Conservation (phyloP, 2,113 vertebrate species). For the Carlito syrichta region DNA sequence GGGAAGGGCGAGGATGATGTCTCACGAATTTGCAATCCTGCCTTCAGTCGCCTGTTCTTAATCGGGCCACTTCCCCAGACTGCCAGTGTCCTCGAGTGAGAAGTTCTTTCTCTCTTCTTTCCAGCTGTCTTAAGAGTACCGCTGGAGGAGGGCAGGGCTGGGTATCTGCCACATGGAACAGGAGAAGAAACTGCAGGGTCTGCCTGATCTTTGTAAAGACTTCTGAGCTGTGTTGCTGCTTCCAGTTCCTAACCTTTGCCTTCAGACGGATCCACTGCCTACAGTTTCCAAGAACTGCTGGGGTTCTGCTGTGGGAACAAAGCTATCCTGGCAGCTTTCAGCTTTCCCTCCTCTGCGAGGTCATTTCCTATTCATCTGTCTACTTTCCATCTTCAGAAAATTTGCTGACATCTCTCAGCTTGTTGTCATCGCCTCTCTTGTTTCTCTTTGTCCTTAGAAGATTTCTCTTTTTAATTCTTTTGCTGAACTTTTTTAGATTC, state of each 20-base stretch:
- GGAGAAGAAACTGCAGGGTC: background rate
- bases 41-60: background rate
- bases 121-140: background rate
- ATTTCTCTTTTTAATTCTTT: background rate
- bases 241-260: background rate
- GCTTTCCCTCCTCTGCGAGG: background rate
- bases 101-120: background rate
- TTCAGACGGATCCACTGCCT: background rate
- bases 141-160: background rate
- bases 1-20: too few relatives aligned
- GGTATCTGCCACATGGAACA: fast-evolving
- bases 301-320: background rate
- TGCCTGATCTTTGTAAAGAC: background rate
- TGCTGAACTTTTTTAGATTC: background rate
- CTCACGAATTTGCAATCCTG: too few relatives aligned
- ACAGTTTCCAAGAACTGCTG: background rate
- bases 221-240: background rate
- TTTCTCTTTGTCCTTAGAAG: background rate
- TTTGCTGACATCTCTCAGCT: background rate
- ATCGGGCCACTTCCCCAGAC: too few relatives aligned
- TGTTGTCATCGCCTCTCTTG: background rate
- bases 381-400: background rate
- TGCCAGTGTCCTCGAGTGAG: too few relatives aligned
- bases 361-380: background rate
- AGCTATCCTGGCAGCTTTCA: background rate